These are phyloP conservation scores for Parasteatoda lunata DNA, from an alignment of 2,888 invertebrate genomes.

Conservation along the genomic window DNA sequence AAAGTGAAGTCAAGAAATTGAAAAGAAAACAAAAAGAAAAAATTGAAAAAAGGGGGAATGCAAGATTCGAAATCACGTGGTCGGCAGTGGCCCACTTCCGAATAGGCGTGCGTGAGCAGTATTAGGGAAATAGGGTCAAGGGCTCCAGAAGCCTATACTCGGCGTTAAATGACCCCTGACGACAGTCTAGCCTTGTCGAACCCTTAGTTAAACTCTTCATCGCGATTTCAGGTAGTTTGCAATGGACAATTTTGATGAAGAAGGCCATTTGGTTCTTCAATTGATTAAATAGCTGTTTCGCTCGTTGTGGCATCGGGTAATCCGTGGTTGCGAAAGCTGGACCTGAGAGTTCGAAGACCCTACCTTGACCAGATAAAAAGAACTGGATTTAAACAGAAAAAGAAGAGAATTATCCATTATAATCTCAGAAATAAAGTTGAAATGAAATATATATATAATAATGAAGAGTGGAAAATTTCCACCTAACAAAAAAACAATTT, in stretches of 20 bases:
- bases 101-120: conserved; percentile 36
- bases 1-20: conserved; percentile 47
- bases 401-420: not conserved
- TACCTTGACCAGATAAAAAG: conserved; percentile 45
- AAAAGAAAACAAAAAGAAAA: conserved; percentile 28
- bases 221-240: conserved; percentile 13
- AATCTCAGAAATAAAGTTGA: too few relatives aligned
- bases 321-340: conserved; percentile 20
- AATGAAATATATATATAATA: too few relatives aligned
- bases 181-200: conserved; percentile 14
- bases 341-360: conserved; percentile 52
- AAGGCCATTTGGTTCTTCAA: conserved; percentile 33
- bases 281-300: conserved; percentile 8
- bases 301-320: not conserved
- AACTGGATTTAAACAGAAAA: not conserved
- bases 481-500: too few relatives aligned
- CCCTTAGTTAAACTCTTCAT: conserved; percentile 7
- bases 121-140: conserved; percentile 54
- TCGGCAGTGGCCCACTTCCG: conserved; percentile 67
- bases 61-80: conserved; percentile 29
- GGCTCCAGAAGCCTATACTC: conserved; percentile 35
- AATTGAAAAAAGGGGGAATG: conserved; percentile 28
- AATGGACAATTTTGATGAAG: conserved; percentile 5
- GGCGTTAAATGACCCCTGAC: conserved; percentile 62
- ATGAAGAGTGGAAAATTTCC: too few relatives aligned